phyloP scores from a whole-genome alignment of 2,797 vertebrate genomes.

The Lateolabrax maculatus region DNA sequence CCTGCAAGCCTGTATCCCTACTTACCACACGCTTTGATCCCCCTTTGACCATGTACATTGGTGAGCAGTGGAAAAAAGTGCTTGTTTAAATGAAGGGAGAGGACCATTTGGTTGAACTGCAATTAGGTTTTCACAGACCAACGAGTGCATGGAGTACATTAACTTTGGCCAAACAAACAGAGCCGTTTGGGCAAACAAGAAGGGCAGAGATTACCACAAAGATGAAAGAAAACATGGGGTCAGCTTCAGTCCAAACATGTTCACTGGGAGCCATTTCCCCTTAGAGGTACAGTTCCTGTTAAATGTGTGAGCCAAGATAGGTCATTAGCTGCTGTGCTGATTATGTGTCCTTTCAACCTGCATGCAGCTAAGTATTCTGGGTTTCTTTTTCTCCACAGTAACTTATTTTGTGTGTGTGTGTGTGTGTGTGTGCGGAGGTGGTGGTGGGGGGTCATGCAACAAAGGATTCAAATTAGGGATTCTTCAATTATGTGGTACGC shows the following conservation, averaged over 20 bases:
- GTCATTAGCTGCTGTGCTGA: slow-evolving; percentile 17
- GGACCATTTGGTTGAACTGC: slow-evolving; percentile 61
- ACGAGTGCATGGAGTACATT: slow-evolving; percentile 62
- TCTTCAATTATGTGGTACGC: slow-evolving; percentile 1
- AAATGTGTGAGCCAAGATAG: slow-evolving; percentile 43
- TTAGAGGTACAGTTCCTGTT: slow-evolving; percentile 33
- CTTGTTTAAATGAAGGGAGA: slow-evolving; percentile 69
- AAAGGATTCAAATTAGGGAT: not conserved
- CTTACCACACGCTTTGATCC: slow-evolving; percentile 72
- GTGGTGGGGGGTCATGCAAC: not conserved
- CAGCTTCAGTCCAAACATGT: slow-evolving; percentile 46
- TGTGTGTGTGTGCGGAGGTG: too few species aligned
- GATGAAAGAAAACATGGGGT: slow-evolving; percentile 59
- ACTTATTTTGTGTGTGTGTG: too few species aligned
- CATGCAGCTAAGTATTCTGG: not conserved
- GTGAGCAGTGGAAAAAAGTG: slow-evolving; percentile 30
- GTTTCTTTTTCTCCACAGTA: not conserved
- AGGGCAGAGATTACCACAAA: slow-evolving; percentile 61
- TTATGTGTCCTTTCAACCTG: slow-evolving; percentile 16
- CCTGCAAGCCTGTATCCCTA: slow-evolving; percentile 50
- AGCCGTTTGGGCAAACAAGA: slow-evolving; percentile 64
- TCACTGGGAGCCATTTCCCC: slow-evolving; percentile 39
- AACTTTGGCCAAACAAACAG: slow-evolving; percentile 71
- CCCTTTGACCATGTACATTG: slow-evolving; percentile 57
- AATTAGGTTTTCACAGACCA: slow-evolving; percentile 76